Conservation (phyloP, 2,113 vertebrate species). For the Mesitornis unicolor region DNA sequence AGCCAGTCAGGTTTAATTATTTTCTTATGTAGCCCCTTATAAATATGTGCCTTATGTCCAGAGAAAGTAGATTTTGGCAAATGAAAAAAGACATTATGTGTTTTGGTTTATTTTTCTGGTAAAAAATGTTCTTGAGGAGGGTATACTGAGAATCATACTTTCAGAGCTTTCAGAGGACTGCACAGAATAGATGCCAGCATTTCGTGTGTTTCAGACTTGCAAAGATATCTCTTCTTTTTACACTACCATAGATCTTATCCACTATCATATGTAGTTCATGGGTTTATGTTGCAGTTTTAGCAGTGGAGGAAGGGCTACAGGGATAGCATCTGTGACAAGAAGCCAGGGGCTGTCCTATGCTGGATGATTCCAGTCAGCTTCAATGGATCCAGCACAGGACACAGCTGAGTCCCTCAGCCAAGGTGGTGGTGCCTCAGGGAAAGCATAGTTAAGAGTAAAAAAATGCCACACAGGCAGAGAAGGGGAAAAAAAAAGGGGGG, state of each 20-base stretch:
- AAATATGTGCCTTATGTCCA: neutral
- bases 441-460: neutral
- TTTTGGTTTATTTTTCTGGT: neutral
- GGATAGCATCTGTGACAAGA: neutral
- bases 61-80: neutral
- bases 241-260: neutral
- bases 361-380: too few species aligned
- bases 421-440: neutral
- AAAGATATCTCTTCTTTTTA: neutral
- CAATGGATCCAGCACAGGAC: too few species aligned
- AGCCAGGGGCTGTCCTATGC: too few species aligned
- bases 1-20: neutral
- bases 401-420: neutral
- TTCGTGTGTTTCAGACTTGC: neutral
- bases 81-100: neutral
- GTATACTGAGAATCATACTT: neutral
- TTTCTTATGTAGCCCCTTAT: neutral
- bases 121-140: neutral
- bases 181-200: neutral
- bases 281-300: neutral
- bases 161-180: neutral
- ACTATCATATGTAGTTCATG: neutral
- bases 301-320: neutral
- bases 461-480: neutral
- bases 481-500: neutral